Percentiles rank a stretch among this genome's conserved stretches.
These are phyloP conservation scores for Neelides folsomi DNA, from an alignment of 2,888 invertebrate genomes.

Conservation along the genomic window DNA sequence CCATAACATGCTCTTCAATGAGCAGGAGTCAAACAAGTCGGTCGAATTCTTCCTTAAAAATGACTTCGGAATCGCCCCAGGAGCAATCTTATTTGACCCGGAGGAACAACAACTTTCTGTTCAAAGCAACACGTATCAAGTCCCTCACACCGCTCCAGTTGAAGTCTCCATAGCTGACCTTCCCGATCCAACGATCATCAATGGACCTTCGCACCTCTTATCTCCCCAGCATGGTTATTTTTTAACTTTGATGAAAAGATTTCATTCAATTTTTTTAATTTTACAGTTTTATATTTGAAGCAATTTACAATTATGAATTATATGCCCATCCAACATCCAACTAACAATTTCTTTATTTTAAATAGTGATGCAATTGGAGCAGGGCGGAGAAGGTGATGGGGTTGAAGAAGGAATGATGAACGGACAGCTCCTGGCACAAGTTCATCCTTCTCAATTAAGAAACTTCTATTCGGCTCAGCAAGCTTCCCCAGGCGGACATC, in stretches of 20 bases:
- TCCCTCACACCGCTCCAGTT: background rate
- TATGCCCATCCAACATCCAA: too few species aligned
- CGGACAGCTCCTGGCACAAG: too few species aligned
- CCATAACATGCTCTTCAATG: slow-evolving; percentile 45
- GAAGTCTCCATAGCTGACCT: background rate
- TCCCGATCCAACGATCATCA: too few species aligned
- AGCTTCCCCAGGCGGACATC: background rate
- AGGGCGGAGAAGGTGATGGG: slow-evolving; percentile 1
- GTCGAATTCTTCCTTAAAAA: background rate
- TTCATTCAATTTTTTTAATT: too few species aligned
- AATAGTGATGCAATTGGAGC: background rate
- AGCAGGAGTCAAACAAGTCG: slow-evolving; percentile 5
- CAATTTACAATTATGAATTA: too few species aligned
- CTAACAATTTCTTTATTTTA: too few species aligned
- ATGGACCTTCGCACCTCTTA: too few species aligned
- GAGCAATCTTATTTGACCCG: background rate
- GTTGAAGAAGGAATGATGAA: background rate
- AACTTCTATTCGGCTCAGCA: slow-evolving; percentile 1
- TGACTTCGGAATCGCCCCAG: background rate
- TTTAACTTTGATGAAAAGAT: too few species aligned
- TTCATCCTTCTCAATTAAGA: background rate
- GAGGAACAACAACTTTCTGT: background rate
- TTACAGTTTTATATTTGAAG: too few species aligned
- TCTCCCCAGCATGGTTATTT: too few species aligned
- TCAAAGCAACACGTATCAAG: background rate